Evolutionary conservation across 2,797 vertebrate species (phyloP).

Genomic region (Sparidentex hasta): DNA sequence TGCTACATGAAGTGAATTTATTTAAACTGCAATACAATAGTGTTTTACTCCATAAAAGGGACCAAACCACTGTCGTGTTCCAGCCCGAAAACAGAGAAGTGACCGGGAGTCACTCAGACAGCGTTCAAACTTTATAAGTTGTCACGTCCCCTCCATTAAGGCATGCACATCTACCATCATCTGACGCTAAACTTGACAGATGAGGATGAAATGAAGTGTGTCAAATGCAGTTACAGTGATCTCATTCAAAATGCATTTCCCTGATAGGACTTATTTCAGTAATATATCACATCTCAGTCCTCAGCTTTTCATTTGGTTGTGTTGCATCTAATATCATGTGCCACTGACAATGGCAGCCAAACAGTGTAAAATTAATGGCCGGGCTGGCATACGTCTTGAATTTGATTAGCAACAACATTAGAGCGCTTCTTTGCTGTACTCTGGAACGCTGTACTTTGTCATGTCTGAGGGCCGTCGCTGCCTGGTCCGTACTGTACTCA

Average conservation of each 20-base stretch:
- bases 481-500: conserved; percentile 15
- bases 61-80: neutral
- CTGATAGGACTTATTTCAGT: conserved; percentile 88
- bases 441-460: conserved; percentile 33
- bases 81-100: conserved; percentile 32
- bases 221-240: conserved; percentile 88
- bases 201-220: conserved; percentile 93
- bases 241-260: conserved; percentile 85
- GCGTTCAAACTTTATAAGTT: conserved; percentile 84
- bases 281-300: conserved; percentile 88
- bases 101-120: conserved; percentile 69
- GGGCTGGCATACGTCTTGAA: conserved; percentile 81
- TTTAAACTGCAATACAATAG: conserved; percentile 1
- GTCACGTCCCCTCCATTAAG: conserved; percentile 87
- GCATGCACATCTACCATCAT: conserved; percentile 85
- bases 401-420: conserved; percentile 86
- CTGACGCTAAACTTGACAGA: conserved; percentile 87
- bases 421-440: conserved; percentile 38
- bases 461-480: conserved; percentile 69
- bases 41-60: neutral
- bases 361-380: conserved; percentile 89
- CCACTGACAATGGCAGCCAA: conserved; percentile 83
- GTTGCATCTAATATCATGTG: conserved; percentile 89
- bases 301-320: conserved; percentile 89
- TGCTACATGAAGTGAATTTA: neutral